phyloP scores from a whole-genome alignment of 2,797 vertebrate species.

The Helarctos malayanus region DNA sequence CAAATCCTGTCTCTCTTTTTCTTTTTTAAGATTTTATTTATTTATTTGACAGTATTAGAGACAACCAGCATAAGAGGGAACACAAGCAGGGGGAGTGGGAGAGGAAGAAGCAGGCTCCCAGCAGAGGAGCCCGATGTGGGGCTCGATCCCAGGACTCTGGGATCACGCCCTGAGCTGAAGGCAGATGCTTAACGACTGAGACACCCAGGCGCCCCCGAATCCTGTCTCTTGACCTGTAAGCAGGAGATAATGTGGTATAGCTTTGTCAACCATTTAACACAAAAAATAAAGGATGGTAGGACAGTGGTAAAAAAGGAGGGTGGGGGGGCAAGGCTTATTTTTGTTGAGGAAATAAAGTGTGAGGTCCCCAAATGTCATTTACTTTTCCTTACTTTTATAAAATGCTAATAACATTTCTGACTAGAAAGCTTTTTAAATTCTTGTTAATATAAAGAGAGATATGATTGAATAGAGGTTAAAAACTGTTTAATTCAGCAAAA shows the following conservation, averaged over 20 bases:
- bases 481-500: neutral
- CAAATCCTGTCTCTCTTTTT: neutral
- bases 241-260: neutral
- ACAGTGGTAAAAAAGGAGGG: neutral
- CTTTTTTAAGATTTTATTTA: too few relatives aligned
- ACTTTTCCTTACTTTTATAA: neutral
- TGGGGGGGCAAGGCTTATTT: neutral
- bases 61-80: too few relatives aligned
- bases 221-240: neutral
- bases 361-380: neutral
- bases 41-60: too few relatives aligned
- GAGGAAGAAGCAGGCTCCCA: too few relatives aligned
- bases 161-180: too few relatives aligned
- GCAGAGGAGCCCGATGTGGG: too few relatives aligned
- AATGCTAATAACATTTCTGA: neutral
- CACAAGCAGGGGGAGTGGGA: too few relatives aligned
- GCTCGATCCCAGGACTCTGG: too few relatives aligned
- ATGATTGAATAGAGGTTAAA: neutral
- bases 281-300: neutral
- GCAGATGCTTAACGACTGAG: too few relatives aligned
- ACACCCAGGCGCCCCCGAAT: too few relatives aligned
- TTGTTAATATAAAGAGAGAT: neutral
- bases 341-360: slow-evolving; percentile 12
- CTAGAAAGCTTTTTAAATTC: neutral
- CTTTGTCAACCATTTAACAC: neutral